Percentiles rank a stretch among this genome's conserved stretches.
Evolutionary conservation across 2,113 vertebrate species (phyloP).

Genomic region (Poicephalus gulielmi): DNA sequence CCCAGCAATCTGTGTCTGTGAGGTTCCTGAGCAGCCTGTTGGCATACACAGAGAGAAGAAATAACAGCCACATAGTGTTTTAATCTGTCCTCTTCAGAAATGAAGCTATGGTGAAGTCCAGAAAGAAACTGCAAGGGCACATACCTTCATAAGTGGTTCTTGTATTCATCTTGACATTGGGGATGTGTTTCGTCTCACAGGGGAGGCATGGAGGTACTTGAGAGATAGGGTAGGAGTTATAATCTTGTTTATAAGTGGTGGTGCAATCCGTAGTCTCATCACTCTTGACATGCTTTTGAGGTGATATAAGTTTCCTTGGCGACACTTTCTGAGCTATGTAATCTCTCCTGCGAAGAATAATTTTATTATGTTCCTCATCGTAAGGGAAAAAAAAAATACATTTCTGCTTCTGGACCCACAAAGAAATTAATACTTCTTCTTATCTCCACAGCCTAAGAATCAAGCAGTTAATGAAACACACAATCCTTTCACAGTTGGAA

Average conservation of each 20-base stretch:
- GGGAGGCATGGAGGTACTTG: slow-evolving; percentile 26
- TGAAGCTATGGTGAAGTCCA: not conserved
- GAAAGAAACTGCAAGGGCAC: not conserved
- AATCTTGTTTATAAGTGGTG: slow-evolving; percentile 67
- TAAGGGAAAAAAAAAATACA: not conserved
- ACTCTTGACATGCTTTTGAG: not conserved
- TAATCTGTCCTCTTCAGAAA: not conserved
- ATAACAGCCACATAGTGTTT: not conserved
- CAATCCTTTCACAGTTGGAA: not conserved
- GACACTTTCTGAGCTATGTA: slow-evolving; percentile 39
- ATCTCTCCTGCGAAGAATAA: slow-evolving; percentile 63
- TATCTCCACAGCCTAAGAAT: not conserved
- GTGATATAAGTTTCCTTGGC: slow-evolving; percentile 22
- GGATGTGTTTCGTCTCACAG: not conserved
- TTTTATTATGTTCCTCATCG: not conserved
- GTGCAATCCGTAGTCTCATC: slow-evolving; percentile 62
- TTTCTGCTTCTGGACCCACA: not conserved
- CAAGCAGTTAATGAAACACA: not conserved
- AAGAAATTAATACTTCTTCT: not conserved
- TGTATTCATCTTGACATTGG: slow-evolving; percentile 37
- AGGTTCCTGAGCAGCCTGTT: not conserved
- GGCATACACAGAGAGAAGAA: not conserved
- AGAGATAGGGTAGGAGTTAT: not conserved
- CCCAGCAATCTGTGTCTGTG: too few relatives aligned
- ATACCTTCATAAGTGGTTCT: slow-evolving; percentile 68